Evolutionary conservation across 1,140 invertebrate species (phyloP).

Genomic region (Mesaphorura yosii): DNA sequence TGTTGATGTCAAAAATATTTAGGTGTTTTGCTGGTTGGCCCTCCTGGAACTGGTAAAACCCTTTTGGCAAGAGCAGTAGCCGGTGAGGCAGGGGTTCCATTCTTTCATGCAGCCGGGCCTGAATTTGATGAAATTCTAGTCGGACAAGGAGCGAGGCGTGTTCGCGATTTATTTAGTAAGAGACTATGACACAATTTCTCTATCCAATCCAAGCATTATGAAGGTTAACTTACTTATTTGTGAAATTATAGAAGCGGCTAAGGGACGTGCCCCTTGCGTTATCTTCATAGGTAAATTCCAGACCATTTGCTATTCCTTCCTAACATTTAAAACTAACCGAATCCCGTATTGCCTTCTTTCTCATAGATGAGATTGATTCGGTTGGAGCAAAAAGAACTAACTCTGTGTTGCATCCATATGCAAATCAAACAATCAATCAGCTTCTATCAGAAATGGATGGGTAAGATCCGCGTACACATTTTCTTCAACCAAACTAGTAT

Average conservation of each 20-base stretch:
- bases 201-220: no score
- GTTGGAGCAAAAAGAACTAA: constrained; percentile 92
- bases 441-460: constrained; percentile 97
- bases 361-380: constrained; percentile 99
- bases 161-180: constrained; percentile 90
- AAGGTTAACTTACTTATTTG: no score
- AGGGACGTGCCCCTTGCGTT: constrained; percentile 88
- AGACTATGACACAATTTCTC: no score
- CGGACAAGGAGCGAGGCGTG: constrained; percentile 87
- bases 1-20: no score
- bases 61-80: constrained; percentile 95
- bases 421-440: constrained; percentile 99
- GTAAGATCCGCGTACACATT: constrained; percentile 37
- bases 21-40: constrained; percentile 32
- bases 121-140: constrained; percentile 99
- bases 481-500: no score
- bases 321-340: no score
- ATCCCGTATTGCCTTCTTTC: no score
- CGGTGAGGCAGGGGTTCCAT: constrained; percentile 94
- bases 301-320: no score
- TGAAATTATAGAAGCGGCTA: constrained; percentile 67
- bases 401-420: constrained; percentile 91
- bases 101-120: constrained; percentile 94
- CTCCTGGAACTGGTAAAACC: constrained; percentile 82
- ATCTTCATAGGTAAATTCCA: no score